Base-by-base conservation (phyloP, 2,113 vertebrate genomes). In the Pelmatolapia mariae region DNA sequence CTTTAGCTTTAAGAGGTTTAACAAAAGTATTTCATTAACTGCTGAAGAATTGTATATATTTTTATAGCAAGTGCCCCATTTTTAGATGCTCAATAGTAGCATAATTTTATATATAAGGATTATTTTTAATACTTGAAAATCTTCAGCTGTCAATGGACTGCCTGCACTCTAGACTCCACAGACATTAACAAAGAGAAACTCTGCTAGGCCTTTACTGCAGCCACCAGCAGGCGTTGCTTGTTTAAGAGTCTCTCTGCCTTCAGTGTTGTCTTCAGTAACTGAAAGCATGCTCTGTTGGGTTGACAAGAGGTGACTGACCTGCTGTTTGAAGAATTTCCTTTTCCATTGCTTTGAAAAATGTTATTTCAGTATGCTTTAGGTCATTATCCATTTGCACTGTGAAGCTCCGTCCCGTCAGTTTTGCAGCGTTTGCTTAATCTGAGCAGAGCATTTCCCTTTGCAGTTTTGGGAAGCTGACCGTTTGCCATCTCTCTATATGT, bases 401-500 rank as follows among this genome's bases (percentile, higher is more conserved):
- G 40, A 47, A 47, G 6, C 71, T 7, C 15, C 0, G 3, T 76
- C 40, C 0, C 1, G 0, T 76, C 40, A 0, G 71, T 47, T 76
- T 76, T 11, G 24, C 24, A 26, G 22, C 13, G 1, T 29, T 73
- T 7, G 9, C n/a, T 71, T 43, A 26, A 45, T 45, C 38, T 73
- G 68, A 73, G 68, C 38, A 76, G 40, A 76, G 24, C 22, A 76
- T 76, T 24, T 24, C 24, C 24, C 24, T 24, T 47, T 47, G 15
- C 22, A 45, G 22, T 73, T 73, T 45, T 26, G 38, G 38, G 38
- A 45, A 73, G 38, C 13, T 45, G 38, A 73, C 5, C 0, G 2
- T 73, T 73, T 26, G 38, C 8, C 38, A 26, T 2, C 8, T 73
- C 68, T 47, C 68, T 29, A 0, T 47, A 47, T 18, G 22, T 26